Base-by-base conservation (phyloP, 1,140 invertebrate genomes). In the Gryllus bimaculatus region DNA sequence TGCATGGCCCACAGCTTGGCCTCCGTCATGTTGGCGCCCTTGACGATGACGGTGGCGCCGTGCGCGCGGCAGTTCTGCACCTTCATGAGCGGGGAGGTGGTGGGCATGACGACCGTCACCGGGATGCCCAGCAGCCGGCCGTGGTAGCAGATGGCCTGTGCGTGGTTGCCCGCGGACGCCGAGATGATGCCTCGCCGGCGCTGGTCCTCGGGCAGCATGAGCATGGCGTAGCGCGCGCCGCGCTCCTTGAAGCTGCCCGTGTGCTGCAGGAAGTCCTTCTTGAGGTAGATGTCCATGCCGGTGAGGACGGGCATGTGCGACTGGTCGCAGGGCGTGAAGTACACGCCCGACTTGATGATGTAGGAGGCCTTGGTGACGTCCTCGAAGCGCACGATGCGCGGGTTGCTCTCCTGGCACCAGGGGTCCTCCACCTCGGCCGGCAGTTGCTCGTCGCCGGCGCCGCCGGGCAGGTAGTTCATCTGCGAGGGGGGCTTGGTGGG, bases 191-290 rank as follows among this genome's bases (percentile, higher is more conserved):
- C 81, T 15, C 20, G 81, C 49, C 81, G 82, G 78, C 85, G 84
- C 81, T 89, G 84, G n/a, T 86, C 84, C 82, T 87, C 79, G 47
- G 81, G 78, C n/a, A 90, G 79, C 80, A 84, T 84, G 48, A 87
- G 80, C 8, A 90, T 80, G 18, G 87, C 86, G 81, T 88, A 87
- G 74, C 89, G 83, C 10, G 89, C 89, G 73, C 89, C 89, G 81
- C 89, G 83, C 54, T 80, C 79, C 47, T 91, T 80, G 77, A 80
- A 80, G 78, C 73, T 77, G 85, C 96, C 96, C 10, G 96, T 98
- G 79, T 90, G 91, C 86, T 98, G 96, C 12, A 96, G 87, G 85
- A 95, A 97, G 84, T 98, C 96, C 84, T 97, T 96, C 86, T 98
- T 98, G 80, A 97, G 90, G 85, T 91, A 98, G 73, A 98, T 89